Conservation (phyloP, 2,113 vertebrate species). For the Ceuthmochares aereus region DNA sequence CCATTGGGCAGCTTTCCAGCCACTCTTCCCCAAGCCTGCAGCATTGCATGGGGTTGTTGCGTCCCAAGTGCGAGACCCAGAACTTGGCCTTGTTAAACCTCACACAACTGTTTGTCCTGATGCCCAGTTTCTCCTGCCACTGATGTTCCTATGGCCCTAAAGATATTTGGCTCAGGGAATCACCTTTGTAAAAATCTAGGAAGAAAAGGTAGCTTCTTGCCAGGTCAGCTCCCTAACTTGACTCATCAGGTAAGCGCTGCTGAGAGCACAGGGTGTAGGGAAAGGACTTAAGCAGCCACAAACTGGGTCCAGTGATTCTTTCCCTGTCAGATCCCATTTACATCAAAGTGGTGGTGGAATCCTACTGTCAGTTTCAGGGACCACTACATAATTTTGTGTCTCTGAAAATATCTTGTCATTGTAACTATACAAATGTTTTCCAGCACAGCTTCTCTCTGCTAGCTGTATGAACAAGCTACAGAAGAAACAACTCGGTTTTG, state of each 20-base stretch:
- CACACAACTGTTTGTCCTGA: no score
- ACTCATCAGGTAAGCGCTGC: background rate
- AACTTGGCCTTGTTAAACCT: no score
- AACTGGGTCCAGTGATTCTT: accelerated
- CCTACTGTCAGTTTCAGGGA: background rate
- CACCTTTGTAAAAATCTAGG: background rate
- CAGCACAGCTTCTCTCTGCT: background rate
- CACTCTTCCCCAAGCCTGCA: no score
- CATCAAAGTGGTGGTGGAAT: background rate
- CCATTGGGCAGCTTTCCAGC: no score
- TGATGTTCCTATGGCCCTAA: background rate
- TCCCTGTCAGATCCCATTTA: background rate
- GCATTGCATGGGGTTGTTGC: no score
- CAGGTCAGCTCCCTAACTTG: background rate
- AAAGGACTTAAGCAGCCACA: background rate
- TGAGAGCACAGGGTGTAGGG: background rate
- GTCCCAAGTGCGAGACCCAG: no score
- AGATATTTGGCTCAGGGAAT: accelerated
- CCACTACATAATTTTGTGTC: background rate
- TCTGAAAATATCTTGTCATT: background rate
- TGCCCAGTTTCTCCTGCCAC: background rate
- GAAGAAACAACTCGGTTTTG: background rate
- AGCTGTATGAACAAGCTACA: accelerated
- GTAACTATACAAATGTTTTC: background rate
- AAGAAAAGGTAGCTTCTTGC: background rate